Evolutionary conservation across 2,113 vertebrate species (phyloP), one percentile per base, ranked within the genome.

Genomic region (Gopherus flavomarginatus): DNA sequence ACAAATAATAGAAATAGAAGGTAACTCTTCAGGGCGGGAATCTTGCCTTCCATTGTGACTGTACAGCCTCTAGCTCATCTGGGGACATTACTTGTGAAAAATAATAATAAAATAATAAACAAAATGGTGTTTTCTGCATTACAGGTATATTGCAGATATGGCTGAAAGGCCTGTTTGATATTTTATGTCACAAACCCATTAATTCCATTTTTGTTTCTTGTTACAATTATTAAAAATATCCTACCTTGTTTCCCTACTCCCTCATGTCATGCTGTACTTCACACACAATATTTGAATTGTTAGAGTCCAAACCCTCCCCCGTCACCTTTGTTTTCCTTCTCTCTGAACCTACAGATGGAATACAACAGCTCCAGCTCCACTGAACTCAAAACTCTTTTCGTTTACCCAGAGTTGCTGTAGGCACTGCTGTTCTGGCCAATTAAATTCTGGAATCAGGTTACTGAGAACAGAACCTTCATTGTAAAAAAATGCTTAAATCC

Each of bases 381-480:
- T 77, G 35, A 77, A 92, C 50, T 53, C 49, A 83, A 59, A 35
- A 42, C 72, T 12, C 78, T 97, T 91, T 59, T 75, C 79, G 85
- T 96, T 92, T 50, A 69, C 38, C 92, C 88, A 89, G 75, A 94
- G 87, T 49, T 94, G 72, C 89, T 96, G 93, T 92, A 92, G 88
- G 92, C 94, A 93, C 90, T 92, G 85, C 83, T 95, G 78, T 86
- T 96, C 92, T 89, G 90, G 96, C 93, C 96, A 56, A 77, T 83
- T 82, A 82, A 77, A 87, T 83, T 52, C 42, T 52, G 95, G 96
- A 97, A 90, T 97, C 96, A 83, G 49, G 85, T 97, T 97, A 97
- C 97, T 75, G 81, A 95, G 92, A 97, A 98, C 97, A 97, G 92
- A 97, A 96, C 83, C 81, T 94, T 89, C 95, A 95, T 97, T 95